These are phyloP conservation scores for Sphecodes monilicornis DNA, from an alignment of 2,888 invertebrate species.

Conservation along the genomic window DNA sequence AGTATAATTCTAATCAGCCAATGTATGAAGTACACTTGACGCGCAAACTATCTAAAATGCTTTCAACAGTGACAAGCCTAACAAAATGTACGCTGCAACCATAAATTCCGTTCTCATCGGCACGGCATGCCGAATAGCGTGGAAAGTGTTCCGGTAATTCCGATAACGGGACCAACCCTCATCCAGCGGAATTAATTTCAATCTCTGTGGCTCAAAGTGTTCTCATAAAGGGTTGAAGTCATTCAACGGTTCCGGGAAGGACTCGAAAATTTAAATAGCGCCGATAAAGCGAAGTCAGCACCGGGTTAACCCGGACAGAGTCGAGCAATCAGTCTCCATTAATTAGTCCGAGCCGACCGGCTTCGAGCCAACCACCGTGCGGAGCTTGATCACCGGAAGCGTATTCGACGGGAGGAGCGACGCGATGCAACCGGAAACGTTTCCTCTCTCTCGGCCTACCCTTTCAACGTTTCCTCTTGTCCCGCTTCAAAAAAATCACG, in stretches of 20 bases:
- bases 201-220: constrained; percentile 50
- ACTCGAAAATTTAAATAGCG: constrained; percentile 64
- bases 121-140: not conserved
- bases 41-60: too few species aligned
- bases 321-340: constrained; percentile 81
- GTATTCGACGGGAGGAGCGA: constrained; percentile 55
- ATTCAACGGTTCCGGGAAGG: constrained; percentile 55
- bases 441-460: not conserved
- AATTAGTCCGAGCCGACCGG: constrained; percentile 75
- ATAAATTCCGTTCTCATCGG: not conserved
- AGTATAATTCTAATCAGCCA: not conserved
- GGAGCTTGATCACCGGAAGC: constrained; percentile 74
- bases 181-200: constrained; percentile 59
- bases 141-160: constrained; percentile 16
- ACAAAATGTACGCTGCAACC: not conserved
- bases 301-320: constrained; percentile 77
- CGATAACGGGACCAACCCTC: constrained; percentile 31
- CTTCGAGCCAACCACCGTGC: constrained; percentile 64
- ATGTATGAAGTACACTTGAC: too few species aligned
- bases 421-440: constrained; percentile 51
- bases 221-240: constrained; percentile 39
- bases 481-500: constrained; percentile 5
- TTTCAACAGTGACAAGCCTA: not conserved
- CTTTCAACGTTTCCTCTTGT: not conserved
- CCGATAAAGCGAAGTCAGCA: constrained; percentile 74